Percentiles rank a stretch among this genome's conserved stretches.
Conservation (phyloP, 2,888 invertebrate species). For the Rhaphigaster nebulosa region DNA sequence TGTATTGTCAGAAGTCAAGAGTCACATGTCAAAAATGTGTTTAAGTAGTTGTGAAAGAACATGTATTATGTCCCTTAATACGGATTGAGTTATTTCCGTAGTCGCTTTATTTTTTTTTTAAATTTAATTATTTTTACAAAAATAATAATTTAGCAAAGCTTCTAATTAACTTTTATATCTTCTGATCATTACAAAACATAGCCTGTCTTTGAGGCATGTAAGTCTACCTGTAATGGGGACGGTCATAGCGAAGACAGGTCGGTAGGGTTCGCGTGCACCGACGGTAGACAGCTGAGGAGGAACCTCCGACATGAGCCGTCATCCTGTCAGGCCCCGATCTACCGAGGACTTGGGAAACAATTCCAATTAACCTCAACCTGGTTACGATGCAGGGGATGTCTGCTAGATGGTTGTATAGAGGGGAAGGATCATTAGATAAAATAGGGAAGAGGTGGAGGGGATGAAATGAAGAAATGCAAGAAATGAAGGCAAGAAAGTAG, state of each 20-base stretch:
- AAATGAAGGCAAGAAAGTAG: neutral
- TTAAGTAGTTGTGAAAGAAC: no score
- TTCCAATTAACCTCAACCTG: neutral
- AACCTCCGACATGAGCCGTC: neutral
- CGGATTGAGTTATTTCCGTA: no score
- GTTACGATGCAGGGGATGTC: neutral
- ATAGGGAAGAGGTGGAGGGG: neutral
- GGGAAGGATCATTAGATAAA: neutral
- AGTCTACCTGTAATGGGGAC: neutral
- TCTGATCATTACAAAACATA: no score
- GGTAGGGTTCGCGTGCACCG: neutral
- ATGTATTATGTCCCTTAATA: no score
- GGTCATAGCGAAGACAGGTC: neutral
- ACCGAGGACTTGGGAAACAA: neutral
- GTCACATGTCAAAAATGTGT: no score
- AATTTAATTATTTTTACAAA: no score
- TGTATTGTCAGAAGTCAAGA: no score
- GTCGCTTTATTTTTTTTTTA: no score
- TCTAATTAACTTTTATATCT: no score
- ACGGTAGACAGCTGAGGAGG: neutral
- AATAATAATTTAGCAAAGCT: no score
- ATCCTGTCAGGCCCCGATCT: conserved; percentile 14
- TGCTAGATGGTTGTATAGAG: neutral
- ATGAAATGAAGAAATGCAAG: no score
- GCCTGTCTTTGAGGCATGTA: neutral